Conservation (phyloP, 2,888 invertebrate genomes). For the Caenorhabditis angaria region DNA sequence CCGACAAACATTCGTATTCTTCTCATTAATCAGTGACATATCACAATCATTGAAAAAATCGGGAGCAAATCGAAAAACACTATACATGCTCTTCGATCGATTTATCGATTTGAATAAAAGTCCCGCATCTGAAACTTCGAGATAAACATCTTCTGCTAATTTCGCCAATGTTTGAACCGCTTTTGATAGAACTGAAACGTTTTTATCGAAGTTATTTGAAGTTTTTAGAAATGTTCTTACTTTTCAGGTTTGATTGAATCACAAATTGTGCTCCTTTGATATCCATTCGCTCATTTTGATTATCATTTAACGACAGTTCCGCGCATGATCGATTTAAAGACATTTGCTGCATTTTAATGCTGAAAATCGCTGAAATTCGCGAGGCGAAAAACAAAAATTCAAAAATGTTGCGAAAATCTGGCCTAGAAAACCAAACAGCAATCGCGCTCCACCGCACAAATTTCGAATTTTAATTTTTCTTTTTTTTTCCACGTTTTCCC, state of each 20-base stretch:
- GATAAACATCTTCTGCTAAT: conserved; percentile 32
- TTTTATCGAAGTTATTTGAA: neutral
- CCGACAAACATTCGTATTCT: conserved; percentile 27
- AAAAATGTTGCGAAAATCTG: neutral
- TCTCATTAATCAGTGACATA: conserved; percentile 26
- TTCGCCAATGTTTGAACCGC: conserved; percentile 27
- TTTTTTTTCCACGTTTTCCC: no score
- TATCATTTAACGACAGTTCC: neutral
- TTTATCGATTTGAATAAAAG: conserved; percentile 29
- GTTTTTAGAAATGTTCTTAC: conserved; percentile 6
- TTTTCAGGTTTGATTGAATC: conserved; percentile 37
- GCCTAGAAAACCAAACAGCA: no score
- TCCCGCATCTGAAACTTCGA: conserved; percentile 34
- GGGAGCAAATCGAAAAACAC: conserved; percentile 35
- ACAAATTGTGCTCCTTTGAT: conserved; percentile 42
- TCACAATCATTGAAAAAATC: conserved; percentile 43
- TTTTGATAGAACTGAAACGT: conserved; percentile 30
- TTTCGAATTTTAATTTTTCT: no score
- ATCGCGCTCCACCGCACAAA: no score
- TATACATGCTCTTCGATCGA: conserved; percentile 23
- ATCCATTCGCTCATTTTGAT: no score
- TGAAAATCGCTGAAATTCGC: no score
- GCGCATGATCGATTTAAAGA: neutral
- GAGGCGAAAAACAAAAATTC: neutral
- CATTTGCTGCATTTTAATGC: neutral